These are phyloP conservation scores for Beaufortia kweichowensis DNA, from an alignment of 2,113 vertebrate genomes.

Conservation along the genomic window DNA sequence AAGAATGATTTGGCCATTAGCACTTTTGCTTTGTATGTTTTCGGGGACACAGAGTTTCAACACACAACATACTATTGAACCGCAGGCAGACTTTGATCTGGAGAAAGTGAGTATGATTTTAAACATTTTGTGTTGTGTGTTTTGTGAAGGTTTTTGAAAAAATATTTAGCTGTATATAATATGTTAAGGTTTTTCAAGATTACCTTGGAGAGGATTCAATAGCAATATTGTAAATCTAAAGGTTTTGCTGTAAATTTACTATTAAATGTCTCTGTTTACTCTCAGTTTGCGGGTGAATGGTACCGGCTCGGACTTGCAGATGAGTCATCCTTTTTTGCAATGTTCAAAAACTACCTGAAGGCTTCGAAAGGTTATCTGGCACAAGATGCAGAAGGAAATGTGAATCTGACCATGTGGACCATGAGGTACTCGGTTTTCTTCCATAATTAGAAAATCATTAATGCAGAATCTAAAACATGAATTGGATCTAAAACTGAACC, in stretches of 20 bases:
- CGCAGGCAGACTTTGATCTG: constrained; percentile 49
- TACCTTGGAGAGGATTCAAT: no score
- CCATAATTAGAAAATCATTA: background rate
- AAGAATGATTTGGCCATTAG: constrained; percentile 37
- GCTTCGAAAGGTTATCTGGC: constrained; percentile 40
- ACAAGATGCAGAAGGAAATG: constrained; percentile 39
- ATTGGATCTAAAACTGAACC: background rate
- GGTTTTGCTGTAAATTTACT: no score
- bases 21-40: constrained; percentile 22
- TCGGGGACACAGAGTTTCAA: constrained; percentile 31
- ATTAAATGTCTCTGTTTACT: background rate
- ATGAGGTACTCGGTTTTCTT: constrained; percentile 33
- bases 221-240: no score
- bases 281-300: constrained; percentile 58
- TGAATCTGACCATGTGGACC: constrained; percentile 52
- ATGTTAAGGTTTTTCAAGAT: no score
- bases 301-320: constrained; percentile 54
- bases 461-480: background rate
- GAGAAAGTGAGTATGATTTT: constrained; percentile 47
- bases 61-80: constrained; percentile 26
- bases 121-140: background rate
- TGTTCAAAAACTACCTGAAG: constrained; percentile 1
- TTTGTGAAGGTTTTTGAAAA: no score
- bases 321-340: constrained; percentile 30
- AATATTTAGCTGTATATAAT: no score